phyloP scores from a whole-genome alignment of 2,113 vertebrate genomes.

The Triplophysa rosa region DNA sequence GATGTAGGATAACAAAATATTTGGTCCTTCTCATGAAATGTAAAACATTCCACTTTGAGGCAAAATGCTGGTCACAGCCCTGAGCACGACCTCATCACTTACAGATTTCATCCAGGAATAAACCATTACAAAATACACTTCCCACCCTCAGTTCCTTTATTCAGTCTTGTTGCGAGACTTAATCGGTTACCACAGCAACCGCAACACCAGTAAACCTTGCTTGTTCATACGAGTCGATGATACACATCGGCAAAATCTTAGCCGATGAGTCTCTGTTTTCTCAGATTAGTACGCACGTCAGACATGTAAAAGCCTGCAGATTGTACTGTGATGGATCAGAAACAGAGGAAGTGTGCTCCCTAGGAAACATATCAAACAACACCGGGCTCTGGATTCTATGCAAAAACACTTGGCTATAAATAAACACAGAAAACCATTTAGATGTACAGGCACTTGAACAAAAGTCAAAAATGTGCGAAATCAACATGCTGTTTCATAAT shows the following conservation, averaged over 20 bases:
- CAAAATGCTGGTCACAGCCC: background rate
- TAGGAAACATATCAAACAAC: conserved; percentile 4
- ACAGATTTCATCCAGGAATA: background rate
- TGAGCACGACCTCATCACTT: conserved; percentile 2
- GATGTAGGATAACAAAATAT: background rate
- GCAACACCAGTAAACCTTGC: background rate
- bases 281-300: background rate
- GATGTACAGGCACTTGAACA: background rate
- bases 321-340: background rate
- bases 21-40: background rate
- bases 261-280: background rate
- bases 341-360: background rate
- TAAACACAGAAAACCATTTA: background rate
- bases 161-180: background rate
- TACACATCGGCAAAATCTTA: conserved; percentile 1
- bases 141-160: background rate
- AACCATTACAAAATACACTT: background rate
- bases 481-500: conserved; percentile 2
- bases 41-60: background rate
- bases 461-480: background rate
- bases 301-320: background rate
- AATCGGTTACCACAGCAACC: conserved; percentile 20
- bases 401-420: background rate
- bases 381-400: background rate
- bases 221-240: background rate